Conservation (phyloP, 2,888 invertebrate species). For the Hemithea aestivaria region DNA sequence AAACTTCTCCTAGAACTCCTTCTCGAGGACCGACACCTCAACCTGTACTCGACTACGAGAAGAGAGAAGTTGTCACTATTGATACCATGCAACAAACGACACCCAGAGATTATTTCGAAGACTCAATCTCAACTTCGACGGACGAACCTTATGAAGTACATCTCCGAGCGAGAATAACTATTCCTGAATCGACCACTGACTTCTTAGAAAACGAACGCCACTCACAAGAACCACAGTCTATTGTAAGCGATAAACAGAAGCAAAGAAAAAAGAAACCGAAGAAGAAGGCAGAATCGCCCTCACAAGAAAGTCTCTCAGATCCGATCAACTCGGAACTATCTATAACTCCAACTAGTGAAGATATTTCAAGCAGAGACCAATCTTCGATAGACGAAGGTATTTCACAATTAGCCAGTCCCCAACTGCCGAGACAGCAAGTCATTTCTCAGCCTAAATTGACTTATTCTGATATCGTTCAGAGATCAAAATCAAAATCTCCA, state of each 20-base stretch:
- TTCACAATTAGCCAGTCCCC: slow-evolving; percentile 57
- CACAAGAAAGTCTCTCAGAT: slow-evolving; percentile 73
- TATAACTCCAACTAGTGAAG: slow-evolving; percentile 66
- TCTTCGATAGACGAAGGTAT: slow-evolving; percentile 73
- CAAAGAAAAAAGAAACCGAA: slow-evolving; percentile 62
- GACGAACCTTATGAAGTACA: slow-evolving; percentile 81
- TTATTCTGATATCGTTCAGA: slow-evolving; percentile 71
- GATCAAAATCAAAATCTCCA: slow-evolving; percentile 73
- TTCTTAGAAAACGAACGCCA: slow-evolving; percentile 64
- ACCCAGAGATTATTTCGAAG: slow-evolving; percentile 76
- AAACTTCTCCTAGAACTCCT: slow-evolving; percentile 79
- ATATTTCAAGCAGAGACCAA: slow-evolving; percentile 57
- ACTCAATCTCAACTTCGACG: slow-evolving; percentile 70
- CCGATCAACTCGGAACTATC: slow-evolving; percentile 72
- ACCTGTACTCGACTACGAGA: slow-evolving; percentile 35
- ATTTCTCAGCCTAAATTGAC: slow-evolving; percentile 49
- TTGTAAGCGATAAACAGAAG: slow-evolving; percentile 57
- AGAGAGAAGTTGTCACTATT: slow-evolving; percentile 37
- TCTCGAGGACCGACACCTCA: slow-evolving; percentile 23
- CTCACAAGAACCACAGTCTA: slow-evolving; percentile 46
- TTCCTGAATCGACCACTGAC: slow-evolving; percentile 65
- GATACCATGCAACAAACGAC: slow-evolving; percentile 63
- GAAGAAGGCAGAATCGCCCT: slow-evolving; percentile 61
- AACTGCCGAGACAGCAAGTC: slow-evolving; percentile 38
- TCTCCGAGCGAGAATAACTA: slow-evolving; percentile 77